Base-by-base conservation (phyloP, 2,113 vertebrate genomes). In the Choloepus hoffmanni region DNA sequence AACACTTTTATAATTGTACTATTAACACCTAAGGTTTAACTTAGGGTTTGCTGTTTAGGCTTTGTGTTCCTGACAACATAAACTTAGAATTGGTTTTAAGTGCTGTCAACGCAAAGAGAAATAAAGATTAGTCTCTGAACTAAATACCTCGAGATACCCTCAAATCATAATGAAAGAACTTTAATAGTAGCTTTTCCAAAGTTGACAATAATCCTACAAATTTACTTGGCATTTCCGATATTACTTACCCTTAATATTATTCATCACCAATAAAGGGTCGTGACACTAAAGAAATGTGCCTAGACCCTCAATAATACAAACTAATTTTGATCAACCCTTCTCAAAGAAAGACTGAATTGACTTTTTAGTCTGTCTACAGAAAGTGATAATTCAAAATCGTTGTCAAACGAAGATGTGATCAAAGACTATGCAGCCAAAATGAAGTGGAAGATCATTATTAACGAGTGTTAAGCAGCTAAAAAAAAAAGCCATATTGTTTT, bases 181-280 rank as follows among this genome's bases (percentile, higher is more conserved):
- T 30, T 7, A 33, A 19, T 10, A n/a, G 21, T n/a, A 18, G 7
- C 67, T 82, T 74, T n/a, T 60, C 85, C 78, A 67, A 33, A 24
- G 2, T 9, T 21, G 24, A 58, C 18, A 21, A 43, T 23, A 19
- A 58, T 48, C 48, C 60, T 60, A 14, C 13, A 40, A 13, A 7
- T 36, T 55, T 36, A 40, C 5, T 33, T 40, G 78, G 15, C 58
- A 10, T 21, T 84, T 79, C 78, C 7, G 45, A 48, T 4, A 3
- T 70, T 58, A 21, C 55, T 33, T 14, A 5, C 0, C 26, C 43
- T 48, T 55, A 0, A 60, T 3, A 1, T 70, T 7, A 24, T 3
- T 3, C 58, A 1, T n/a, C 53, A 40, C 23, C 36, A 8, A 0
- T 0, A 33, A 60, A 2, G 2, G 14, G 7, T 1, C 24, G 19